Evolutionary conservation across 2,797 vertebrate species (phyloP).

Genomic region (Stomatorhinus walkeri): DNA sequence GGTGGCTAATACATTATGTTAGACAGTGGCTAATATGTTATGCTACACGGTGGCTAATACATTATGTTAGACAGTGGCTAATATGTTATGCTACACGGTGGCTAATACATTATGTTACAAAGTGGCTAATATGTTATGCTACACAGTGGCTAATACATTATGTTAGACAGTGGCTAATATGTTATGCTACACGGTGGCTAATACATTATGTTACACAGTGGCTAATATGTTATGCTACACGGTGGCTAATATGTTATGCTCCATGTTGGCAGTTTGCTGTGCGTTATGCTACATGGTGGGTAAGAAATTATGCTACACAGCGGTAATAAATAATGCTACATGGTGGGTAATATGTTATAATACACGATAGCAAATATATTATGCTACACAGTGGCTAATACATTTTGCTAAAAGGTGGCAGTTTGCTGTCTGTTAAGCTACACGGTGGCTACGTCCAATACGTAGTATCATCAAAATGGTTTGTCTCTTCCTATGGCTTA

Average conservation of each 20-base stretch:
- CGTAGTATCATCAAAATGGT: not conserved
- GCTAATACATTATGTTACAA: no score
- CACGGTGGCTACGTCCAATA: not conserved
- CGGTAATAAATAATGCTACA: not conserved
- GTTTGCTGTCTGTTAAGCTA: not conserved
- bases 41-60: no score
- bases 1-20: no score
- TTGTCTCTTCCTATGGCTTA: not conserved
- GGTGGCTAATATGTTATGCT: no score
- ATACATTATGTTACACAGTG: not conserved
- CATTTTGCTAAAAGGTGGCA: not conserved
- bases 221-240: no score
- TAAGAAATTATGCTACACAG: not conserved
- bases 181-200: no score
- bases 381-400: not conserved
- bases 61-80: no score
- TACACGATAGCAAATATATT: not conserved
- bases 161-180: not conserved
- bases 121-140: no score
- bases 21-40: no score
- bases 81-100: no score
- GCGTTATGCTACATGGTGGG: not conserved
- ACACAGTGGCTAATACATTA: no score
- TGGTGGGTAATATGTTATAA: not conserved
- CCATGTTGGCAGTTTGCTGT: no score